A percentile compares a stretch with the other conserved stretches of the same genome.
These are phyloP conservation scores for Pycnonotus jocosus DNA, from an alignment of 2,113 vertebrate genomes.

Conservation along the genomic window DNA sequence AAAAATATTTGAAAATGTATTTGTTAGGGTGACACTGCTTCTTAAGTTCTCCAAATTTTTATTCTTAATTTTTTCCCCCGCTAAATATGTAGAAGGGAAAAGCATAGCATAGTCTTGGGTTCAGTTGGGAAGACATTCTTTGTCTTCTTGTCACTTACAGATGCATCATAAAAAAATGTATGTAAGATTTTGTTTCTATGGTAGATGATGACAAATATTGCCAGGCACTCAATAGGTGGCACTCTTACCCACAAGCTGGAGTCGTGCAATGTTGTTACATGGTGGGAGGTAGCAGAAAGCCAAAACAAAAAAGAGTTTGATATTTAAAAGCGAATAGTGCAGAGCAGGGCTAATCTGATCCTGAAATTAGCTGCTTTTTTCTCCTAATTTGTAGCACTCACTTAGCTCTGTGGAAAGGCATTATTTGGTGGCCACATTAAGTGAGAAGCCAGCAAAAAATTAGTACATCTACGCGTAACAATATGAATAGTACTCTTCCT, in stretches of 20 bases:
- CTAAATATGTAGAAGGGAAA: too few species aligned
- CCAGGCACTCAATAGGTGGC: constrained; percentile 64
- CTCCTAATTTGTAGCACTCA: not conserved
- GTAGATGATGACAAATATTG: not conserved
- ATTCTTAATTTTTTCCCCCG: too few species aligned
- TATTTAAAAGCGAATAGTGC: constrained; percentile 10
- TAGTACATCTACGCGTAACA: not conserved
- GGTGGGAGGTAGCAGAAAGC: not conserved
- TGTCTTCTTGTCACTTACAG: not conserved
- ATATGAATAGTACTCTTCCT: not conserved
- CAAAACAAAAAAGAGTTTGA: not conserved
- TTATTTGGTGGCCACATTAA: not conserved
- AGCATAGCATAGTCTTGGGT: not conserved
- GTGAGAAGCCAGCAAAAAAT: not conserved
- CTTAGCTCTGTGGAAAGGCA: not conserved
- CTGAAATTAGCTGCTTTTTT: not conserved
- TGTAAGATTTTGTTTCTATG: not conserved
- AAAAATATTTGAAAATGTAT: not conserved
- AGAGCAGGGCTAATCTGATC: not conserved
- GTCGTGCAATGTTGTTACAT: not conserved
- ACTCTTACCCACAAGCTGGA: constrained; percentile 60
- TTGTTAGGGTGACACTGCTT: not conserved
- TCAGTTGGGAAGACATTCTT: not conserved
- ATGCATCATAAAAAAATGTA: not conserved
- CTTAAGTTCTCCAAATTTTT: not conserved